Evolutionary conservation across 1,140 invertebrate genomes (phyloP), one percentile per base, ranked within the genome.

Genomic region (Euschistus heros): DNA sequence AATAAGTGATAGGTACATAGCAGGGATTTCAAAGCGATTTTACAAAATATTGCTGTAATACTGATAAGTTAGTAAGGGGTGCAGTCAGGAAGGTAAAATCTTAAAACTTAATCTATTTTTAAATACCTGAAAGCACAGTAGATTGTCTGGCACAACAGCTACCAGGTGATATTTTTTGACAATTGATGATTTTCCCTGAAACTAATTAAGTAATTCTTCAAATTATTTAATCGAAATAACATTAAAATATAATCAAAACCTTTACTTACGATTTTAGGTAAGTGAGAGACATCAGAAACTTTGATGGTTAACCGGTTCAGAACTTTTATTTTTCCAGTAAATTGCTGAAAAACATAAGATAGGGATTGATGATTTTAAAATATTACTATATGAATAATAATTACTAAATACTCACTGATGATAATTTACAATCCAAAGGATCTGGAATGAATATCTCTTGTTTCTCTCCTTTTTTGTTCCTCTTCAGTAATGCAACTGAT

Each of bases 241-340:
- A 18, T 8, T 50, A 50, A 50, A 50, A 50, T 2, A 18, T 50
- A 20, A 18, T n/a, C n/a, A 10, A 20, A 18, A 50, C 5, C 47
- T 6, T 20, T 50, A 50, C 47, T 50, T 18, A 50, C 47, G 7
- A 50, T 6, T 50, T 50, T 50, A 14, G 47, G 14, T 4, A 50
- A 50, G 6, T 50, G 47, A 20, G 47, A 50, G 7, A 50, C 17
- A 50, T 50, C 47, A 50, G n/a, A 4, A 18, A 50, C 14, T 18
- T 50, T 50, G 10, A 50, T 50, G 47, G 47, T 50, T 17, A 50
- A 50, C n/a, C 47, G 47, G 22, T 50, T 50, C n/a, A 50, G 14
- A 20, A 50, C 47, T 1, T 18, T 50, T 6, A 50, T 50, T 50
- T 50, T 50, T 20, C 47, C 47, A 50, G n/a, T 6, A 20, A 10